Evolutionary conservation across 2,797 vertebrate species (phyloP), one percentile per base, ranked within the genome.

Genomic region (Eidolon dupreanum): DNA sequence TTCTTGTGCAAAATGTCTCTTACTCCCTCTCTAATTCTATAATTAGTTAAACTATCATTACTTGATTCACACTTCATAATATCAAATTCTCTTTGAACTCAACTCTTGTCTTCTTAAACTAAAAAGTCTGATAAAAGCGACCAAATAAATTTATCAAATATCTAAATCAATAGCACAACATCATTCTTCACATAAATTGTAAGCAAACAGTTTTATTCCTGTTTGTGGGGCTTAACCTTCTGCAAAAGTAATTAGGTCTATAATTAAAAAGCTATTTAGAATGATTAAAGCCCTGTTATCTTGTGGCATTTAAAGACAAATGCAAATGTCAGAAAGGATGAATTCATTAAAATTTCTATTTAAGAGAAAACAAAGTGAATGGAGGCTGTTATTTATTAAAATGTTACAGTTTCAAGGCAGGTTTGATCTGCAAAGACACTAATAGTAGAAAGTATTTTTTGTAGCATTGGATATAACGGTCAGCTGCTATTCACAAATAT

Each of bases 201-300:
- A 98, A 98, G 97, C 97, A 98, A 98, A 98, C 94, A 98, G 84
- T 98, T 98, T 98, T 98, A 98, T 98, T 98, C 97, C 95, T 98
- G 98, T 98, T 98, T 98, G 97, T 98, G 97, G 97, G 98, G 98
- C 96, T 98, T 98, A 98, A 98, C 98, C 98, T 98, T 98, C 98
- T 98, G 98, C 95, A 98, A 98, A 98, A 98, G 98, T 98, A 98
- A 98, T 98, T 98, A 98, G 97, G 93, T 97, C 97, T 98, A 91
- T 98, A 98, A 99, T 99, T 98, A 98, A 98, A 98, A 98, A 98
- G 98, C 98, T 98, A 98, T 98, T 98, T 98, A 96, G 97, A 98
- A 98, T 98, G 98, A 98, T 99, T 98, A 98, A 98, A 98, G 86
- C 92, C 93, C 93, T 98, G 98, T 98, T 98, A 98, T 98, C 98